These are phyloP conservation scores for Etheostoma spectabile DNA, from an alignment of 2,113 vertebrate species.

Conservation along the genomic window DNA sequence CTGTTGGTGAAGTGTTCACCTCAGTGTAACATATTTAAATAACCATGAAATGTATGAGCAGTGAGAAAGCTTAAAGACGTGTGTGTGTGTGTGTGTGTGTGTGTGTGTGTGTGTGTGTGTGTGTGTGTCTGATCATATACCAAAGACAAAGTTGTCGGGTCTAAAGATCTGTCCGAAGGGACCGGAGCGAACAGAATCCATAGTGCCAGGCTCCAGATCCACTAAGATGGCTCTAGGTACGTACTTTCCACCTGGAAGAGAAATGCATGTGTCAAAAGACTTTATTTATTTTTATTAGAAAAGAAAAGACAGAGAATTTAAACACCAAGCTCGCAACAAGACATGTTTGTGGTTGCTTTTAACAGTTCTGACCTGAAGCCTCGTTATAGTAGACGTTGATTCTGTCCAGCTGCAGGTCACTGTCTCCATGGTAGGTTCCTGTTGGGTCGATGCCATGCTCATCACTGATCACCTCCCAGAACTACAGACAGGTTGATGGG, in stretches of 20 bases:
- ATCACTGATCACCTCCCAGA: constrained; percentile 85
- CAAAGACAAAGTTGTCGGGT: constrained; percentile 85
- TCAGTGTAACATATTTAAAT: constrained; percentile 39
- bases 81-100: too few species aligned
- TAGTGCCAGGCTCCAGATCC: constrained; percentile 84
- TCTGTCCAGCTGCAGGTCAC: constrained; percentile 81
- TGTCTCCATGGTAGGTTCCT: constrained; percentile 82
- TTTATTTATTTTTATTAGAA: neutral
- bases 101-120: neutral
- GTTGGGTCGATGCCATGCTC: constrained; percentile 83
- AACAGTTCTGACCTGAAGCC: constrained; percentile 73
- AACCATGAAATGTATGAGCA: constrained; percentile 26
- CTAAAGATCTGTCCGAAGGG: constrained; percentile 84
- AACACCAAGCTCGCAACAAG: neutral
- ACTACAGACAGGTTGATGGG: constrained; percentile 51
- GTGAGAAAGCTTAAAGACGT: constrained; percentile 7
- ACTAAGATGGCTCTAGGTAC: constrained; percentile 83
- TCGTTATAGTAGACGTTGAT: constrained; percentile 85
- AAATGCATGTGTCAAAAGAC: neutral
- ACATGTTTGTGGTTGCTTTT: neutral
- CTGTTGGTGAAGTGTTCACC: constrained; percentile 29
- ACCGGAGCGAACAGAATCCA: constrained; percentile 84
- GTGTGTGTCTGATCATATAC: constrained; percentile 44
- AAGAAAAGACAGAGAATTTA: neutral
- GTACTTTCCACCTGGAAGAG: constrained; percentile 79